phyloP scores from a whole-genome alignment of 2,113 vertebrate genomes.

The Petromus typicus region DNA sequence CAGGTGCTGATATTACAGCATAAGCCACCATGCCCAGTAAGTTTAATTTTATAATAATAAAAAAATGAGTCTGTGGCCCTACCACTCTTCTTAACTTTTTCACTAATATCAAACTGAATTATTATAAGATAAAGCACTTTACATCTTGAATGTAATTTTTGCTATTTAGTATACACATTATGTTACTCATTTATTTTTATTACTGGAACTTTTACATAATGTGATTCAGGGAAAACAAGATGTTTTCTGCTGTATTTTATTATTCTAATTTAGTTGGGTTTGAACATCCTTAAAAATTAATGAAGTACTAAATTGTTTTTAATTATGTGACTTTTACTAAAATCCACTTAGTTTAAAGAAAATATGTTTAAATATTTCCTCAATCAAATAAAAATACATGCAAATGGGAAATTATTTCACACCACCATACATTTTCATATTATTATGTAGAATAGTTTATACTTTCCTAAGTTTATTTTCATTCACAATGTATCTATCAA shows the following conservation, averaged over 20 bases:
- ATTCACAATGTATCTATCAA: not conserved
- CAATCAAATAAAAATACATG: not conserved
- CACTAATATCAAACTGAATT: not conserved
- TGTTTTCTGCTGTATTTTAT: not conserved
- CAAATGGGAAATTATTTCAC: not conserved
- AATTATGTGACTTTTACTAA: not conserved
- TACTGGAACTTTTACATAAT: not conserved
- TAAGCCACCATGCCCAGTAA: no score
- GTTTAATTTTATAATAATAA: not conserved
- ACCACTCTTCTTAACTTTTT: not conserved
- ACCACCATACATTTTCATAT: not conserved
- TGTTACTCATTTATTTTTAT: not conserved
- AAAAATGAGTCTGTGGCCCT: not conserved
- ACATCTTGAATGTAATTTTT: not conserved
- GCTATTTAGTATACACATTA: no score
- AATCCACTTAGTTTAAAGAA: not conserved
- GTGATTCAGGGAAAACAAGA: not conserved
- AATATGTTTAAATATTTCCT: constrained; percentile 13
- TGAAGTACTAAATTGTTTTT: not conserved
- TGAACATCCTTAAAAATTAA: not conserved
- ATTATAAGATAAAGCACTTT: not conserved
- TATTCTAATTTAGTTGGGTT: not conserved
- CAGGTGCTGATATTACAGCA: no score
- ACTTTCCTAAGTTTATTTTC: not conserved
- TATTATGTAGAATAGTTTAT: not conserved